A percentile compares a stretch with the other conserved stretches of the same genome.
Evolutionary conservation across 2,888 invertebrate species (phyloP).

Genomic region (Drosophila helvetica): DNA sequence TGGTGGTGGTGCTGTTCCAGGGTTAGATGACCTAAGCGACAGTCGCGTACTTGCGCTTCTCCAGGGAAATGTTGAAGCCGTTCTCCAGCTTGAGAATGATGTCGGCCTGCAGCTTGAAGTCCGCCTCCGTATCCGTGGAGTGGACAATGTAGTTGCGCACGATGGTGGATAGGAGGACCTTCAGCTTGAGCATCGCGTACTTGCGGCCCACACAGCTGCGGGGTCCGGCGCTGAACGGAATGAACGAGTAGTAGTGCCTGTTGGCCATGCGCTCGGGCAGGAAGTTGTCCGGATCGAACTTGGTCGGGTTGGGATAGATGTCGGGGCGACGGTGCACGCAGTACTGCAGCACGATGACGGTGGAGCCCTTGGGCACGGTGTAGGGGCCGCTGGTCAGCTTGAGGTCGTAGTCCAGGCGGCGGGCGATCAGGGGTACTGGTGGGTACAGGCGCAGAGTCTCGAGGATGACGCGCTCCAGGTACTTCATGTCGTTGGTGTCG

Average conservation of each 20-base stretch:
- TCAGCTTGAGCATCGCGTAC: conserved; percentile 91
- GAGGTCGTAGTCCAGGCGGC: conserved; percentile 88
- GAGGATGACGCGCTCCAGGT: conserved; percentile 90
- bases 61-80: conserved; percentile 88
- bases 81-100: conserved; percentile 90
- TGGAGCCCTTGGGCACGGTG: conserved; percentile 88
- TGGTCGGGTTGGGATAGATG: conserved; percentile 88
- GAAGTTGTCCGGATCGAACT: conserved; percentile 92
- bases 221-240: conserved; percentile 92
- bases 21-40: conserved; percentile 49
- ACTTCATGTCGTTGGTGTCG: conserved; percentile 92
- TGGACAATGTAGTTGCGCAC: conserved; percentile 88
- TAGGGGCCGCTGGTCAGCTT: conserved; percentile 86
- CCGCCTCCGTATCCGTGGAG: conserved; percentile 87
- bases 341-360: conserved; percentile 88
- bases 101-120: conserved; percentile 89
- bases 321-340: conserved; percentile 88
- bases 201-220: conserved; percentile 92
- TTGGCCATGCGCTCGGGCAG: conserved; percentile 90
- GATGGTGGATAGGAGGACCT: conserved; percentile 89
- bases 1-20: neutral
- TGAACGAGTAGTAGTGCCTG: conserved; percentile 91
- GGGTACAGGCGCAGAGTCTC: conserved; percentile 91
- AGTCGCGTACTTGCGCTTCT: conserved; percentile 85
- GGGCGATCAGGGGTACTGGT: conserved; percentile 91